These are phyloP conservation scores for Salvelinus alpinus DNA, from an alignment of 2,113 vertebrate genomes.

Conservation along the genomic window DNA sequence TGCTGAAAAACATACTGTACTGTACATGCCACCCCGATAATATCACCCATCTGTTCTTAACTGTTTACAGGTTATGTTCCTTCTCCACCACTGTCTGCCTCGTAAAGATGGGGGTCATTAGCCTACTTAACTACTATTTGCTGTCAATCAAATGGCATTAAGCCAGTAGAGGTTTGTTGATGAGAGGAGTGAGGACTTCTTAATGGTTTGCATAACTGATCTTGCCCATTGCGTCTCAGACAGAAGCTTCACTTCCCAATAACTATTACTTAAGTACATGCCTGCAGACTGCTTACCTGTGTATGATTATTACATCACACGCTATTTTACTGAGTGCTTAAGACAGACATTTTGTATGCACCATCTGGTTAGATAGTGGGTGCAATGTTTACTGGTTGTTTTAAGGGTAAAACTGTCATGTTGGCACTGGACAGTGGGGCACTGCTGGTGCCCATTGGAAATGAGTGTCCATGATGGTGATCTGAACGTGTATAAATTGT, in stretches of 20 bases:
- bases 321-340: background rate
- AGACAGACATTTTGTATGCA: background rate
- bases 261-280: background rate
- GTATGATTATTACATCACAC: background rate
- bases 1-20: constrained; percentile 13
- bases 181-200: background rate
- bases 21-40: constrained; percentile 28
- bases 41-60: constrained; percentile 19
- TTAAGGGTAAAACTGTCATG: background rate
- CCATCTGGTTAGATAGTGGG: background rate
- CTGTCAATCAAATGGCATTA: constrained; percentile 45
- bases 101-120: background rate
- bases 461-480: constrained; percentile 19
- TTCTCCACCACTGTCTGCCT: constrained; percentile 15
- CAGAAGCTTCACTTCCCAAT: background rate
- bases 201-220: constrained; percentile 15
- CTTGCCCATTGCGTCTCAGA: constrained; percentile 2
- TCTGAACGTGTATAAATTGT: constrained; percentile 39
- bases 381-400: background rate
- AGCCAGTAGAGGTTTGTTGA: constrained; percentile 19
- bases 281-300: constrained; percentile 7
- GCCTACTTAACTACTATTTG: constrained; percentile 42
- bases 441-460: background rate
- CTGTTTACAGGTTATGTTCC: background rate
- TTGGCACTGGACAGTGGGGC: background rate